A percentile compares a stretch with the other conserved stretches of the same genome.
Conservation (phyloP, 2,797 vertebrate genomes). For the Arctocebus calabarensis region DNA sequence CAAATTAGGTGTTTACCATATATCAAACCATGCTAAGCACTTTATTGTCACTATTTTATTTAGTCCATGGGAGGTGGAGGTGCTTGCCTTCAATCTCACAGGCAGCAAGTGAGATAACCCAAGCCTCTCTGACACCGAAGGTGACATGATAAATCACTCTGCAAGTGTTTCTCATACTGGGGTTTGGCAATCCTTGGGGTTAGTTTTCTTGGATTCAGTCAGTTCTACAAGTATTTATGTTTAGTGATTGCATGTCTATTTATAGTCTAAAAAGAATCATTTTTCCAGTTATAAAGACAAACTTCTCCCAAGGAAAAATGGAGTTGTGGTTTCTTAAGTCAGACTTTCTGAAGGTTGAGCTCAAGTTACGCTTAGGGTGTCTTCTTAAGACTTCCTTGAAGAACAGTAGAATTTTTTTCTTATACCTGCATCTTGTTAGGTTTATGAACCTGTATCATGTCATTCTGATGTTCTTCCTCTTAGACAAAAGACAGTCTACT, state of each 20-base stretch:
- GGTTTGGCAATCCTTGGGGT: not conserved
- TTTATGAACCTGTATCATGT: not conserved
- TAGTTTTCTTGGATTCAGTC: not conserved
- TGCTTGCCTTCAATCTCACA: not conserved
- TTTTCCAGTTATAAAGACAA: slow-evolving; percentile 10
- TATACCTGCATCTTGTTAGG: slow-evolving; percentile 36
- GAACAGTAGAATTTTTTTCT: not conserved
- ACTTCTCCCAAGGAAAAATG: slow-evolving; percentile 36
- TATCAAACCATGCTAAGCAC: not conserved
- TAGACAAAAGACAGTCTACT: not conserved
- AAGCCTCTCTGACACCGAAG: not conserved
- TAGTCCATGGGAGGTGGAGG: not conserved
- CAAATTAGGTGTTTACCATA: not conserved
- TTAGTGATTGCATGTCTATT: slow-evolving; percentile 24
- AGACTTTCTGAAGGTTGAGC: slow-evolving; percentile 37
- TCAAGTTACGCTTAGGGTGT: not conserved
- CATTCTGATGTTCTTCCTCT: slow-evolving; percentile 20
- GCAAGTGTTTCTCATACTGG: not conserved
- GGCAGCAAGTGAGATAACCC: not conserved
- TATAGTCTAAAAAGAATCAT: slow-evolving; percentile 18
- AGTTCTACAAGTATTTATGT: not conserved
- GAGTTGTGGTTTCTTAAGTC: slow-evolving; percentile 36
- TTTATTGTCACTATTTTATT: slow-evolving; percentile 20
- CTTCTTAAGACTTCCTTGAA: not conserved
- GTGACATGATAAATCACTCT: not conserved